These are phyloP conservation scores for Cantharis rufa DNA, from an alignment of 2,888 invertebrate genomes.

Conservation along the genomic window DNA sequence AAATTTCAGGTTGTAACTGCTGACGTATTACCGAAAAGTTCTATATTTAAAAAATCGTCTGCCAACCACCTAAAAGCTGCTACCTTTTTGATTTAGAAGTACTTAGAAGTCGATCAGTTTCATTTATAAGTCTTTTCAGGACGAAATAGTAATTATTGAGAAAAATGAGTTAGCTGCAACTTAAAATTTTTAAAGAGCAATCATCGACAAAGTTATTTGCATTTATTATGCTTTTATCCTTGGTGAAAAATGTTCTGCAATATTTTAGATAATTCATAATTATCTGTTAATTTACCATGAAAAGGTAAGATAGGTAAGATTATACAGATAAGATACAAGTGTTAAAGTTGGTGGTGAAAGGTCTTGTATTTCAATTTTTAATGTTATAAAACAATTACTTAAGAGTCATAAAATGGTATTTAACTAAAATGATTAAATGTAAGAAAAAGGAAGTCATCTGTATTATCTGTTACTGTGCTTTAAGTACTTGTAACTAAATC, in stretches of 20 bases:
- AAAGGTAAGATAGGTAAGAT: background rate
- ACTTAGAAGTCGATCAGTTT: background rate
- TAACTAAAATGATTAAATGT: background rate
- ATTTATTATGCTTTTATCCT: background rate
- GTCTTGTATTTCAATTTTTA: background rate
- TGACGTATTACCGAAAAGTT: background rate
- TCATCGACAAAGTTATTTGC: background rate
- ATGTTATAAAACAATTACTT: background rate
- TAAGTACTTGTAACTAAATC: constrained; percentile 31
- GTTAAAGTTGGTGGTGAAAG: background rate
- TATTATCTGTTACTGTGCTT: constrained; percentile 23
- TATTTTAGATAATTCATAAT: too few species aligned
- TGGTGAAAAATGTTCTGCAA: too few species aligned
- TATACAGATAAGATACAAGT: too few species aligned
- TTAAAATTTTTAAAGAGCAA: background rate
- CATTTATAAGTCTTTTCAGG: background rate
- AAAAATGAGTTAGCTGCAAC: background rate
- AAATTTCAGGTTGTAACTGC: background rate
- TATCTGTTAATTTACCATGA: too few species aligned
- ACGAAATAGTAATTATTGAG: background rate
- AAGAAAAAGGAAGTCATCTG: constrained; percentile 10
- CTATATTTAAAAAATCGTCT: background rate
- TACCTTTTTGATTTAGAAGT: background rate
- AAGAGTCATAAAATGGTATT: background rate
- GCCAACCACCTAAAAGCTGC: background rate